A percentile compares a stretch with the other conserved stretches of the same genome.
These are phyloP conservation scores for Gambusia yucatana DNA, from an alignment of 2,797 vertebrate genomes.

Conservation along the genomic window DNA sequence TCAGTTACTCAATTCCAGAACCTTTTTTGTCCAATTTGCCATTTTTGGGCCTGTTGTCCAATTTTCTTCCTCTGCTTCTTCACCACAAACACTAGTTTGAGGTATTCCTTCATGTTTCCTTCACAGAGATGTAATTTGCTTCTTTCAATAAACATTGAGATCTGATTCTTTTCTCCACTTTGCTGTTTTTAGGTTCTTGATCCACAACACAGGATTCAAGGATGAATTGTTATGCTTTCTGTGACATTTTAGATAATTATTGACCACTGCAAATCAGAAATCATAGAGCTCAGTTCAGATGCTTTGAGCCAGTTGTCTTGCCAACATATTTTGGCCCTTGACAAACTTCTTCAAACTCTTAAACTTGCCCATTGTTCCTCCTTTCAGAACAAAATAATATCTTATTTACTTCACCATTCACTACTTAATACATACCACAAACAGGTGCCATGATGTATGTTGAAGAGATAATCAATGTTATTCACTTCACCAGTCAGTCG, in stretches of 20 bases:
- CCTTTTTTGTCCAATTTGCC: background rate
- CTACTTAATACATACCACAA: background rate
- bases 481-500: background rate
- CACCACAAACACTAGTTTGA: too few species aligned
- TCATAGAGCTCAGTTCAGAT: background rate
- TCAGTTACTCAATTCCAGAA: background rate
- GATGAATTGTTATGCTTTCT: background rate
- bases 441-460: background rate
- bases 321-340: background rate
- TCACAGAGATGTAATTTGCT: too few species aligned
- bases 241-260: background rate
- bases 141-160: too few species aligned
- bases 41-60: background rate
- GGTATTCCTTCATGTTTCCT: too few species aligned
- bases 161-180: background rate
- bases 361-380: background rate
- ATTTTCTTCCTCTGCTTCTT: background rate
- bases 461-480: constrained; percentile 2
- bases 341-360: background rate
- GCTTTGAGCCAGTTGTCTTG: background rate
- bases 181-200: background rate
- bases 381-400: background rate
- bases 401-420: background rate
- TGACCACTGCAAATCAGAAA: background rate
- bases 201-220: background rate